Evolutionary conservation across 2,888 invertebrate genomes (phyloP).

Genomic region (Papilio demoleus): DNA sequence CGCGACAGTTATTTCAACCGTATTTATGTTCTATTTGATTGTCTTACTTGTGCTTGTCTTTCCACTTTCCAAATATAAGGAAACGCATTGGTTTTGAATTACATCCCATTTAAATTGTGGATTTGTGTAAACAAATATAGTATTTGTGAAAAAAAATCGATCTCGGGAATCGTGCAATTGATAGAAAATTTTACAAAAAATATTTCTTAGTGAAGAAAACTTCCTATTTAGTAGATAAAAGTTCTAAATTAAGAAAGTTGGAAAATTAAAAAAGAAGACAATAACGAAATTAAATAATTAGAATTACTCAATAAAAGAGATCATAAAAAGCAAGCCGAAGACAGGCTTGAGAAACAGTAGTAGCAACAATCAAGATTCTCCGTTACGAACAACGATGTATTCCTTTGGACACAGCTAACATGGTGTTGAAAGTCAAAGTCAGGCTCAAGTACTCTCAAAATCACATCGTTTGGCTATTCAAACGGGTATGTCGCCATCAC

Average conservation of each 20-base stretch:
- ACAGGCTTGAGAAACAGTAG: neutral
- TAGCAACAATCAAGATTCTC: constrained; percentile 57
- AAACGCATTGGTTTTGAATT: constrained; percentile 34
- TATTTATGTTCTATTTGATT: constrained; percentile 72
- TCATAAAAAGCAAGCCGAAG: neutral
- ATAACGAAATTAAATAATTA: too few relatives aligned
- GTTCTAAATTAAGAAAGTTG: neutral
- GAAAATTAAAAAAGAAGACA: neutral
- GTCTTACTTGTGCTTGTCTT: constrained; percentile 70
- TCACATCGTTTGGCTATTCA: constrained; percentile 84
- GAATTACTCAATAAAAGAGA: too few relatives aligned
- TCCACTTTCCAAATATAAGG: constrained; percentile 71
- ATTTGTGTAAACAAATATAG: neutral
- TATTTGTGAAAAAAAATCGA: neutral
- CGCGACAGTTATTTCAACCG: constrained; percentile 61
- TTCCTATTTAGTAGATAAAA: too few relatives aligned
- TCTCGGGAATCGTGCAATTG: neutral
- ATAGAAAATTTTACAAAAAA: neutral
- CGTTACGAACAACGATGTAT: constrained; percentile 73
- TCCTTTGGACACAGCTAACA: constrained; percentile 73
- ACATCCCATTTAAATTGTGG: neutral
- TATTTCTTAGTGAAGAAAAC: neutral
- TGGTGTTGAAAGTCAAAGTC: constrained; percentile 84
- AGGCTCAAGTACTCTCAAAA: constrained; percentile 83
- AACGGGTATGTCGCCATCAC: constrained; percentile 83